These are phyloP conservation scores for Danaus melanippus DNA, from an alignment of 1,140 invertebrate genomes.

Conservation along the genomic window DNA sequence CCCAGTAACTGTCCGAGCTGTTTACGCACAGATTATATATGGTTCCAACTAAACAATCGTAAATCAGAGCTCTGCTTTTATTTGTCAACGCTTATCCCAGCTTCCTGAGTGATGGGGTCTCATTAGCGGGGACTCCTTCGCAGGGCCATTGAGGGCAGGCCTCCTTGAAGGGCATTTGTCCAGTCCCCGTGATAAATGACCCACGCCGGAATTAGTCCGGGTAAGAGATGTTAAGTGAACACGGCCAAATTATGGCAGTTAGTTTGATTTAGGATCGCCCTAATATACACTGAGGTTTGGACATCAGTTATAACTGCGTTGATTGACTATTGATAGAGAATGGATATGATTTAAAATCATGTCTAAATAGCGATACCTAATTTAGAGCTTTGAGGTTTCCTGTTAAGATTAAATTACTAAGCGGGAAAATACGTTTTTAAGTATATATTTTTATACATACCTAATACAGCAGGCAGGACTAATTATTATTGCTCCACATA, in stretches of 20 bases:
- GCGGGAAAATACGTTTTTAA: too few species aligned
- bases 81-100: constrained; percentile 26
- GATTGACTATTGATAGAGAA: too few species aligned
- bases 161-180: constrained; percentile 18
- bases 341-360: too few species aligned
- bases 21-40: constrained; percentile 13
- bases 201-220: constrained; percentile 9
- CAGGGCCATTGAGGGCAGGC: constrained; percentile 22
- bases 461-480: too few species aligned
- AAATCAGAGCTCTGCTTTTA: constrained; percentile 22
- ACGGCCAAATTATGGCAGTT: constrained; percentile 4
- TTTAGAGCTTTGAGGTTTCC: too few species aligned
- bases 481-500: too few species aligned
- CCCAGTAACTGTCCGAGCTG: not conserved
- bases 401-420: too few species aligned
- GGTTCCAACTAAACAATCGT: constrained; percentile 11
- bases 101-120: constrained; percentile 20
- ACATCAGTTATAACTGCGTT: too few species aligned
- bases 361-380: too few species aligned
- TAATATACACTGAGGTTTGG: too few species aligned
- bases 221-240: constrained; percentile 9
- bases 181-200: constrained; percentile 14
- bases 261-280: too few species aligned
- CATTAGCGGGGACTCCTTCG: constrained; percentile 20
- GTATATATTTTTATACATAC: too few species aligned